Conservation (phyloP, 2,113 vertebrate genomes). For the Saguinus midas region DNA sequence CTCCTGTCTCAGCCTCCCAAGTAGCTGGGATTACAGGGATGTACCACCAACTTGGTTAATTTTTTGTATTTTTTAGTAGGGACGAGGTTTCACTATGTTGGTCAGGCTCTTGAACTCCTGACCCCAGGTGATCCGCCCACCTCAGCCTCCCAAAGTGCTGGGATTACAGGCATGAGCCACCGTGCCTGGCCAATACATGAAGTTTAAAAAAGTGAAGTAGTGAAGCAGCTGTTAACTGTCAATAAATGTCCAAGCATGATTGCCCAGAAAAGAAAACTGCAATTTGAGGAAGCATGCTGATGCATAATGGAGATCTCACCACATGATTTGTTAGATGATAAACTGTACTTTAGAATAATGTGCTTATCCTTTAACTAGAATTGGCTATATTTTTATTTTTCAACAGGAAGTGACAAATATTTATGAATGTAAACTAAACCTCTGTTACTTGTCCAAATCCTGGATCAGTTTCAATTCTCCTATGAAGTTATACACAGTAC, state of each 20-base stretch:
- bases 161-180: too few relatives aligned
- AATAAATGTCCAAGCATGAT: conserved; percentile 1
- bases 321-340: conserved; percentile 6
- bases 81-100: too few relatives aligned
- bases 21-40: too few relatives aligned
- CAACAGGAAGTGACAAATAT: not conserved
- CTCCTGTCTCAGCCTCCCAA: too few relatives aligned
- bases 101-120: too few relatives aligned
- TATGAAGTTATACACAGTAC: not conserved
- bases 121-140: too few relatives aligned
- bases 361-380: not conserved
- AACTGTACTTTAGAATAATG: not conserved
- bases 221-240: conserved; percentile 14
- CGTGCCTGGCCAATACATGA: not conserved
- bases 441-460: not conserved
- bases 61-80: too few relatives aligned
- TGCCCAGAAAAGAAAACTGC: not conserved
- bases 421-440: not conserved
- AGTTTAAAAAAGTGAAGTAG: not conserved
- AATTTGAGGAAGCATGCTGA: not conserved
- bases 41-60: too few relatives aligned
- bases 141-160: too few relatives aligned
- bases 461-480: not conserved
- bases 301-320: not conserved
- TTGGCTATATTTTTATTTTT: conserved; percentile 4